Base-by-base conservation (phyloP, 30 jellyfish, hydroid and myxozoan genomes). In the Aurelia sp. region DNA sequence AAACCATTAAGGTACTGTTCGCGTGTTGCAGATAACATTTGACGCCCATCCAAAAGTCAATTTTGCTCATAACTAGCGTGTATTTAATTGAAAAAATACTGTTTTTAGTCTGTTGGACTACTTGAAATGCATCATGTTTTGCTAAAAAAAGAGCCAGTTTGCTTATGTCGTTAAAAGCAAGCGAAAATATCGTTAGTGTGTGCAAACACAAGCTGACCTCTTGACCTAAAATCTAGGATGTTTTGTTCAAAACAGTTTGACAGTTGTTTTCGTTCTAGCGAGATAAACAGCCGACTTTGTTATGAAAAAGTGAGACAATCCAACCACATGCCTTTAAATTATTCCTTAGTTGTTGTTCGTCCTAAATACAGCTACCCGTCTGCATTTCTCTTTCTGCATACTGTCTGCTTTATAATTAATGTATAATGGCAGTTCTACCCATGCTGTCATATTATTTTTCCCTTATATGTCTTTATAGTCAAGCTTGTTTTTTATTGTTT, bases 331-430 rank as follows among this genome's bases (percentile, higher is more conserved):
- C 76, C 30, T 17, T 16, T 76, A 31, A 76, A 76, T 76, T 22
- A 58, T 76, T 71, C 35, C 78, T 44, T 40, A 51, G 50, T 37
- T 12, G 33, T 41, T 76, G 27, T 59, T 20, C 52, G 17, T 19
- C 48, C 47, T 76, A 35, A 58, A 76, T 76, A 59, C 66, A 76
- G 76, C 41, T 59, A 76, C 86, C 86, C 55, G 86, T 63, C 62
- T 61, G 86, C 37, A 78, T 53, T 13, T 22, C 48, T 12, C 86
- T 21, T 76, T 76, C 66, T 76, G 76, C 11, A 60, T 15, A 48
- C 30, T 27, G 10, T 8, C 31, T 55, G 61, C 85, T 11, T 31
- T 31, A 37, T 16, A 20, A 65, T 65, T 18, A 58, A 22, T 20
- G 40, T 21, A 27, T 65, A 65, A 65, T 65, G n/a, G 76, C 40